Evolutionary conservation across 2,888 invertebrate genomes (phyloP).

Genomic region (Diarsia rubi): DNA sequence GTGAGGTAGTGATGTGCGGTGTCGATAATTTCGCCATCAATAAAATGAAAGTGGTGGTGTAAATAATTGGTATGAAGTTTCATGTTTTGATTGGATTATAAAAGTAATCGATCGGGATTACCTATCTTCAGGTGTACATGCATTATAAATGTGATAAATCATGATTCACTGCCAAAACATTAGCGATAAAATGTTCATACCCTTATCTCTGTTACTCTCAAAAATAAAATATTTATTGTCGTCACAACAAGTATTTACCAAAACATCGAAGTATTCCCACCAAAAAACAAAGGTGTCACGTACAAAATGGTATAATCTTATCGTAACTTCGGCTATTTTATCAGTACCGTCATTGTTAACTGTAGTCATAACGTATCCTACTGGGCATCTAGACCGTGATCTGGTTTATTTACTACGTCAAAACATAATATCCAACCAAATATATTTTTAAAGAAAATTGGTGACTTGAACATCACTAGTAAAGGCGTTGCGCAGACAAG

Average conservation of each 20-base stretch:
- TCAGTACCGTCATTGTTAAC: slow-evolving; percentile 13
- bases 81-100: neutral
- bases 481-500: slow-evolving; percentile 79
- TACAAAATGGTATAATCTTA: slow-evolving; percentile 53
- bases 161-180: neutral
- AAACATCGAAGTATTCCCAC: neutral
- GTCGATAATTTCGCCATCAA: slow-evolving; percentile 58
- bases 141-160: slow-evolving; percentile 1
- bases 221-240: neutral
- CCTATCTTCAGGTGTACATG: neutral
- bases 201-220: neutral
- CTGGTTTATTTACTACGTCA: neutral
- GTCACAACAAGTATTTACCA: neutral
- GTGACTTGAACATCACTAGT: slow-evolving; percentile 63
- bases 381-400: slow-evolving; percentile 4
- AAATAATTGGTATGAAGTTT: neutral
- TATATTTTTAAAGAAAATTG: slow-evolving; percentile 27
- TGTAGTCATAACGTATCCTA: slow-evolving; percentile 14
- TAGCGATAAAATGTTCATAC: neutral
- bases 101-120: neutral
- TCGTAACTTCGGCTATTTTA: slow-evolving; percentile 40
- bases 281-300: slow-evolving; percentile 11
- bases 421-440: neutral
- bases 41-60: slow-evolving; percentile 10
- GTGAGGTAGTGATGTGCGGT: slow-evolving; percentile 53